Percentiles rank a stretch among this genome's conserved stretches.
Evolutionary conservation across 2,888 invertebrate species (phyloP).

Genomic region (Geophilus truncorum): DNA sequence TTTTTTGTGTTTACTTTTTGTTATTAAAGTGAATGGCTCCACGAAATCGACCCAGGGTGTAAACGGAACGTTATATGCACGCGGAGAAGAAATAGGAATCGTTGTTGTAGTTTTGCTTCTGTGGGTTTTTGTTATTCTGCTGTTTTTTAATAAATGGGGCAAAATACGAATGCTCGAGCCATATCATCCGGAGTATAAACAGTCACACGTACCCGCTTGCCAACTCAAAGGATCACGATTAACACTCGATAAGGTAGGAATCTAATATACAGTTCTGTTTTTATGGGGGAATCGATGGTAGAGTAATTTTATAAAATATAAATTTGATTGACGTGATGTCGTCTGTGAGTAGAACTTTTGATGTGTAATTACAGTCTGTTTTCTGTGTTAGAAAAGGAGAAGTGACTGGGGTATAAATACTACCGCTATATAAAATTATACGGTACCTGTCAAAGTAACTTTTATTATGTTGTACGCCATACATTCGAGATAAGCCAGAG

Average conservation of each 20-base stretch:
- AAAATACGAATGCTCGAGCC: conserved; percentile 89
- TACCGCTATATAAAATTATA: no score
- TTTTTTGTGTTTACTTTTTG: background rate
- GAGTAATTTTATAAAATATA: no score
- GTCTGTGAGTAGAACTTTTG: no score
- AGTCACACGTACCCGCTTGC: conserved; percentile 50
- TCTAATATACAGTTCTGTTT: no score
- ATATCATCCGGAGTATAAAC: conserved; percentile 84
- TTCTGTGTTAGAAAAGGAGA: no score
- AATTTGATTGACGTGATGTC: no score
- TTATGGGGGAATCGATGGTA: no score
- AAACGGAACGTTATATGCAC: conserved; percentile 51
- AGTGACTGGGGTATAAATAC: no score
- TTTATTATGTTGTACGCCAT: no score
- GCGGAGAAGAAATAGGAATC: conserved; percentile 78
- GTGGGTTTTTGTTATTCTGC: conserved; percentile 82
- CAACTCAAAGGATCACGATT: conserved; percentile 54
- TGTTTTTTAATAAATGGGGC: conserved; percentile 92
- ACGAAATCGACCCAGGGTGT: conserved; percentile 1
- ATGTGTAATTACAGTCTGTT: no score
- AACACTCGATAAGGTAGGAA: conserved; percentile 61
- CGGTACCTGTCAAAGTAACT: no score
- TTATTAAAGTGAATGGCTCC: background rate
- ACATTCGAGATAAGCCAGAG: no score
- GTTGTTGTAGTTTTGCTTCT: conserved; percentile 76